Evolutionary conservation across 2,113 vertebrate genomes (phyloP), one percentile per base, ranked within the genome.

Genomic region (Toxotes jaculatrix): DNA sequence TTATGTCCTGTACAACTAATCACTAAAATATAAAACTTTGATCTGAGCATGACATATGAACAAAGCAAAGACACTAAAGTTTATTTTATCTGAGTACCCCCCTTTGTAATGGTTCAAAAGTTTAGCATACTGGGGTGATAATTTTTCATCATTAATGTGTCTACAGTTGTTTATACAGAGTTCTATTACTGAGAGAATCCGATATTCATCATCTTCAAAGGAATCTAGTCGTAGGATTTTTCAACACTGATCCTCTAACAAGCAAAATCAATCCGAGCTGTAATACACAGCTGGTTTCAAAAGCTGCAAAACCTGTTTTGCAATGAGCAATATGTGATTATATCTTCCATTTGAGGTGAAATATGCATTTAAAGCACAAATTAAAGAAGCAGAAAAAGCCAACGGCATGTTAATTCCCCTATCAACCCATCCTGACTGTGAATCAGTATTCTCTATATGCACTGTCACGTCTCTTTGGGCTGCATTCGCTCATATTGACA

Each of bases 401-500:
- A 47, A 23, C 23, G 14, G 82, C 80, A 73, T 78, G n/a, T 75
- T 85, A 83, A 91, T 85, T 69, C 36, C 66, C 65, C 64, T 21
- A 84, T 87, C 27, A 74, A 36, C 67, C 13, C 70, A n/a, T 27
- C 45, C 16, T 66, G 62, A 74, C 79, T 81, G 53, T 64, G 75
- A 83, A 91, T 87, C 74, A 77, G 81, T 79, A 61, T 73, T 85
- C 85, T 80, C 23, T 79, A 76, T 77, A 84, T 83, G 88, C 86
- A 64, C 49, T 31, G 64, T 73, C 88, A 88, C 23, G 19, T 79
- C 70, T 49, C 81, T 82, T 49, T 89, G 67, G 34, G 57, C 78
- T 53, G 12, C 84, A 66, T 74, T 87, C 43, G 13, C 64, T 90
- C 67, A 87, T 75, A 78, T 60, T 82, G 85, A 87, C 55, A 31